A percentile compares a stretch with the other conserved stretches of the same genome.
Conservation (phyloP, 2,113 vertebrate genomes). For the Steatornis caripensis region DNA sequence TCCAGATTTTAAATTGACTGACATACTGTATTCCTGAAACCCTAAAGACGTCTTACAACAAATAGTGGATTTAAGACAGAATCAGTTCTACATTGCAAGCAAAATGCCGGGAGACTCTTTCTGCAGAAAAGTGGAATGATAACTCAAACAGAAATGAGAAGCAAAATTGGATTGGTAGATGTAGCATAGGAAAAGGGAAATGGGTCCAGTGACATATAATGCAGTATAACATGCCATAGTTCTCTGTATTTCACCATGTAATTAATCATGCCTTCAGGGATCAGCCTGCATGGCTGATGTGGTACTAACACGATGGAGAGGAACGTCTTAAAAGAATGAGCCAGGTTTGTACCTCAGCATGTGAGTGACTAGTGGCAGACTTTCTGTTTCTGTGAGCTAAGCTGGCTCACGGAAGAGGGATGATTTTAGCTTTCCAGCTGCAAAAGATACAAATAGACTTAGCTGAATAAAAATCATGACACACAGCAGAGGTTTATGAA, state of each 20-base stretch:
- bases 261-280: neutral
- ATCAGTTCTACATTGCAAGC: neutral
- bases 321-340: neutral
- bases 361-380: neutral
- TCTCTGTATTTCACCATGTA: neutral
- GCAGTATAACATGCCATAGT: neutral
- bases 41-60: neutral
- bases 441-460: neutral
- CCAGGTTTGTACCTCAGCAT: neutral
- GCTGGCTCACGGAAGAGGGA: neutral
- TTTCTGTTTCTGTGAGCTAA: neutral
- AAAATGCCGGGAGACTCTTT: neutral
- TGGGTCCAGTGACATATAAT: neutral
- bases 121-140: neutral
- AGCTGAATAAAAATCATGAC: neutral
- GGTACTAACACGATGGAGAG: neutral
- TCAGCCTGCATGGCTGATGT: neutral
- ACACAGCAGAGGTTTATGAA: neutral
- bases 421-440: neutral
- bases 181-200: neutral
- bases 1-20: neutral
- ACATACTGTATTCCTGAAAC: neutral
- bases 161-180: neutral
- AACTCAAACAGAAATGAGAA: neutral
- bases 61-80: neutral